A percentile compares a stretch with the other conserved stretches of the same genome.
Evolutionary conservation across 2,888 invertebrate genomes (phyloP).

Genomic region (Phengaris alcon): DNA sequence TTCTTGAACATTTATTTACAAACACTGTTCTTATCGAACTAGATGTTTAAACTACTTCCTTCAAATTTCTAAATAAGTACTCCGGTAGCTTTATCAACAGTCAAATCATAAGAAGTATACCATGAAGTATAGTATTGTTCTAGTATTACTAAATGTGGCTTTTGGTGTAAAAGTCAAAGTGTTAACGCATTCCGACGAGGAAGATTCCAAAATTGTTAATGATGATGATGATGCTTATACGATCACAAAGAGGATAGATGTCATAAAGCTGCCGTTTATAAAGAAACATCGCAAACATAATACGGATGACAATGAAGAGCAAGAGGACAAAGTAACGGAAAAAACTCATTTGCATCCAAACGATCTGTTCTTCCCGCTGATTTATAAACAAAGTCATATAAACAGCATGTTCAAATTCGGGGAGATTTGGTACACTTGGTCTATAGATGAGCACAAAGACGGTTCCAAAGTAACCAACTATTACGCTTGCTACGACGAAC

Average conservation of each 20-base stretch:
- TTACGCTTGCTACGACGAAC: slow-evolving; percentile 69
- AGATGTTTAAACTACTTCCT: background rate
- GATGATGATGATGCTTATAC: slow-evolving; percentile 43
- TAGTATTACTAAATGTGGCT: slow-evolving; percentile 48
- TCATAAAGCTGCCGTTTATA: slow-evolving; percentile 56
- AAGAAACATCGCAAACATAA: slow-evolving; percentile 46
- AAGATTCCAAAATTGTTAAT: slow-evolving; percentile 61
- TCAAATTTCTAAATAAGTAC: slow-evolving; percentile 9
- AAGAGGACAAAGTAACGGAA: slow-evolving; percentile 52
- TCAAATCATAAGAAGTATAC: slow-evolving; percentile 33
- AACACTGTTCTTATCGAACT: background rate
- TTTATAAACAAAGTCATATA: slow-evolving; percentile 65
- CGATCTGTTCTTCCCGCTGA: slow-evolving; percentile 67
- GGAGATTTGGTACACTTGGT: slow-evolving; percentile 74
- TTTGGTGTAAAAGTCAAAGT: slow-evolving; percentile 67
- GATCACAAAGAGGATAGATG: slow-evolving; percentile 42
- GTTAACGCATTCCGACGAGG: slow-evolving; percentile 65
- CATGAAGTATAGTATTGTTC: slow-evolving; percentile 43
- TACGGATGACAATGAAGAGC: slow-evolving; percentile 45
- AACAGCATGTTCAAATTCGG: slow-evolving; percentile 74
- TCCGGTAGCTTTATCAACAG: background rate
- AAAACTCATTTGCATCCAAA: slow-evolving; percentile 62
- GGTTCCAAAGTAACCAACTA: slow-evolving; percentile 65
- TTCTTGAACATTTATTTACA: background rate
- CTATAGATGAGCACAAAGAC: slow-evolving; percentile 61